Evolutionary conservation across 2,113 vertebrate species (phyloP).

Genomic region (Tursiops truncatus): DNA sequence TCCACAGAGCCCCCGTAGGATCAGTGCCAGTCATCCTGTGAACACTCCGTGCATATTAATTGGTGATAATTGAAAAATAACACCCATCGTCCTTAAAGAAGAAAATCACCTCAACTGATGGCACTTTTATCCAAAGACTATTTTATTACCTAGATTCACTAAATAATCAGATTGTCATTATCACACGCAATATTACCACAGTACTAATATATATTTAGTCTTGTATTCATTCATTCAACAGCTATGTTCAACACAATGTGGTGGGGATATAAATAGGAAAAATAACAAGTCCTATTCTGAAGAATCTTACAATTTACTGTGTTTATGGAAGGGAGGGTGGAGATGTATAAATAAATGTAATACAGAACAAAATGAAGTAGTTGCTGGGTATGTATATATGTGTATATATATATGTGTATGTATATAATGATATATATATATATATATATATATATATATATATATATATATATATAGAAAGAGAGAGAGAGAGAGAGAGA

Average conservation of each 20-base stretch:
- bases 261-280: background rate
- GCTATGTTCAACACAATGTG: background rate
- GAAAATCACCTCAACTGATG: background rate
- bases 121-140: slow-evolving; percentile 35
- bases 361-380: slow-evolving; percentile 39
- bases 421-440: background rate
- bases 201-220: background rate
- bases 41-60: slow-evolving; percentile 58
- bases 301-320: slow-evolving; percentile 15
- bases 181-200: background rate
- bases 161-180: slow-evolving; percentile 41
- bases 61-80: slow-evolving; percentile 73
- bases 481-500: too few relatives aligned
- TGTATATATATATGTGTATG: background rate
- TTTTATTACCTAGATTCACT: background rate
- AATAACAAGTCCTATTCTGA: slow-evolving; percentile 12
- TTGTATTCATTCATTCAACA: background rate
- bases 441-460: background rate
- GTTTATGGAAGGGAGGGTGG: background rate
- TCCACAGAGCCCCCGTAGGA: background rate
- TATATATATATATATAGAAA: background rate
- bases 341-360: slow-evolving; percentile 48
- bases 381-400: background rate
- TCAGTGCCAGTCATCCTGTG: slow-evolving; percentile 30
- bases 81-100: slow-evolving; percentile 54